A percentile compares a stretch with the other conserved stretches of the same genome.
Conservation (phyloP, 1,140 invertebrate genomes). For the Tetragnatha versicolor region DNA sequence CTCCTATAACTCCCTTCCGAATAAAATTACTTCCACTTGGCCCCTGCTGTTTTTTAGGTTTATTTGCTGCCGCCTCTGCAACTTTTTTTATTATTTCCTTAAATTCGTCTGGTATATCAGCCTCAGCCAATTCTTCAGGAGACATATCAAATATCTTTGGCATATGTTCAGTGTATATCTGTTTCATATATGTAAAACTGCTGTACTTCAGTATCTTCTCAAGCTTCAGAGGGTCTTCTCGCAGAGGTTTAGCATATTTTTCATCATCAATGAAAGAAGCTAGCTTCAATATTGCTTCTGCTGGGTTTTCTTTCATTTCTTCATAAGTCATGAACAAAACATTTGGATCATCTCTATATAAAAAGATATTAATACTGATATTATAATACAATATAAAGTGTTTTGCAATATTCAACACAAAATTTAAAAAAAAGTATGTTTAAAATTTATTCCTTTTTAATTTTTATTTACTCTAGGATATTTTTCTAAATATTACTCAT, state of each 20-base stretch:
- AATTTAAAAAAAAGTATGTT: no score
- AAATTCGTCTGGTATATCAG: not conserved
- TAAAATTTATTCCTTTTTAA: no score
- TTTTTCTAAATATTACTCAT: no score
- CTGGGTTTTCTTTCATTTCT: constrained; percentile 43
- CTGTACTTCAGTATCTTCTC: constrained; percentile 18
- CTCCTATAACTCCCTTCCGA: constrained; percentile 65
- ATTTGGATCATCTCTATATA: constrained; percentile 59
- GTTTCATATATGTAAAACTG: constrained; percentile 33
- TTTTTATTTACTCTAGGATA: no score
- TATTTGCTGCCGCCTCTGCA: not conserved
- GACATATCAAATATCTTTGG: not conserved
- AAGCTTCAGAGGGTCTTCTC: constrained; percentile 18
- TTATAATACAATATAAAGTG: not conserved
- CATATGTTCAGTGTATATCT: not conserved
- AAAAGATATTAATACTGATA: not conserved
- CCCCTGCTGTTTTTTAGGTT: not conserved
- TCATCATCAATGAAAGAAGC: constrained; percentile 50
- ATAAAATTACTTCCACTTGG: constrained; percentile 60
- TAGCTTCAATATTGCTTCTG: constrained; percentile 37
- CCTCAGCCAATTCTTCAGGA: not conserved
- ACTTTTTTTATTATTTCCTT: not conserved
- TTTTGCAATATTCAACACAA: no score
- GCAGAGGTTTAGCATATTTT: constrained; percentile 20
- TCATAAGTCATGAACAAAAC: constrained; percentile 62